Evolutionary conservation across 2,797 vertebrate species (phyloP).

Genomic region (Hipposideros larvatus): DNA sequence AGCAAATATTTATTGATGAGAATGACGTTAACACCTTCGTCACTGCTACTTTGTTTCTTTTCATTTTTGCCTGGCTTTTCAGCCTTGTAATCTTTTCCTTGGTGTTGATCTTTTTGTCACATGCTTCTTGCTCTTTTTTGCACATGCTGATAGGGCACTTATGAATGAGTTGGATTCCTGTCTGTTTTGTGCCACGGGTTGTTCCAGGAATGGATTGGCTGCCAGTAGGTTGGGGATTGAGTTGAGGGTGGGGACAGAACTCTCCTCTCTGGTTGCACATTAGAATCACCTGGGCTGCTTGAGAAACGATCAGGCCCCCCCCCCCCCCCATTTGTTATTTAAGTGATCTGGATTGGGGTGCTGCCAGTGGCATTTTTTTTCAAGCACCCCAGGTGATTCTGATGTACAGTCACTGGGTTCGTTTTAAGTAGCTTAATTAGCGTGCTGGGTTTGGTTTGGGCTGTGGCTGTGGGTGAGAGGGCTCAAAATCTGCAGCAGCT

Average conservation of each 20-base stretch:
- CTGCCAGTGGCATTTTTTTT: neutral
- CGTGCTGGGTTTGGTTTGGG: conserved; percentile 17
- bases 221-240: neutral
- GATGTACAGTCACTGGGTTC: neutral
- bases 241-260: neutral
- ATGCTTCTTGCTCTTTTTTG: no score
- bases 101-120: neutral
- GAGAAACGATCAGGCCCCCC: neutral
- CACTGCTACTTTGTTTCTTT: neutral
- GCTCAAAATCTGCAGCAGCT: neutral
- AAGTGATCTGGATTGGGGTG: neutral
- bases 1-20: conserved; percentile 21
- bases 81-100: neutral
- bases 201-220: neutral
- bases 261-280: neutral
- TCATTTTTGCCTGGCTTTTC: neutral
- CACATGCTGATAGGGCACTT: fast-evolving
- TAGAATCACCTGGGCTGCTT: neutral
- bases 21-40: neutral
- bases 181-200: neutral
- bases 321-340: neutral
- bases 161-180: neutral
- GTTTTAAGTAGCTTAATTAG: neutral
- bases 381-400: neutral
- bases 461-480: neutral